A percentile compares a stretch with the other conserved stretches of the same genome.
phyloP scores from a whole-genome alignment of 2,888 invertebrate genomes.

The Agrotis exclamationis region DNA sequence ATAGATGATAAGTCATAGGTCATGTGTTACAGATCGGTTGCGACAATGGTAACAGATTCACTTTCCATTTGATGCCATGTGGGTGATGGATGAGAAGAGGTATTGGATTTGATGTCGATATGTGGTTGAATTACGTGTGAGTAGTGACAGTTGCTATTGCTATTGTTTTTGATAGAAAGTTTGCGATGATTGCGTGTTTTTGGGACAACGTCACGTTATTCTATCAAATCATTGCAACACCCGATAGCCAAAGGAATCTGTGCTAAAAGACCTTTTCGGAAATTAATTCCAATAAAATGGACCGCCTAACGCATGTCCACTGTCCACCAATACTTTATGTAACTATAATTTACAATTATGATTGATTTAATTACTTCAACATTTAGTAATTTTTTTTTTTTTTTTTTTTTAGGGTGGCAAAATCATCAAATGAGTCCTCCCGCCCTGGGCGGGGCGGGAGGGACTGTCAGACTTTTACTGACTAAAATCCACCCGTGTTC shows the following conservation, averaged over 20 bases:
- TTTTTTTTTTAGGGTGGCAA: too few species aligned
- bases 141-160: slow-evolving; percentile 25
- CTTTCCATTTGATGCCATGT: slow-evolving; percentile 54
- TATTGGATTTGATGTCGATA: slow-evolving; percentile 21
- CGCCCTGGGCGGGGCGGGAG: too few species aligned
- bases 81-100: slow-evolving; percentile 49
- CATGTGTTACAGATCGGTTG: slow-evolving; percentile 47
- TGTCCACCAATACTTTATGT: background rate
- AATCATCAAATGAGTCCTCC: too few species aligned
- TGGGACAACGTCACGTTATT: background rate
- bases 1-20: slow-evolving; percentile 49
- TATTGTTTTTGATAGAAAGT: background rate
- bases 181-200: background rate
- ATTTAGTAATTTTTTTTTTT: too few species aligned
- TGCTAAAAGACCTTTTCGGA: too few species aligned
- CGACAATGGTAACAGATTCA: slow-evolving; percentile 46
- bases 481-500: too few species aligned
- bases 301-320: background rate
- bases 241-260: too few species aligned
- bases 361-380: slow-evolving; percentile 35
- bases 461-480: too few species aligned
- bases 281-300: background rate
- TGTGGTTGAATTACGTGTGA: slow-evolving; percentile 38
- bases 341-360: slow-evolving; percentile 23
- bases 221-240: too few species aligned